Evolutionary conservation across 2,113 vertebrate species (phyloP).

Genomic region (Poecile atricapillus): DNA sequence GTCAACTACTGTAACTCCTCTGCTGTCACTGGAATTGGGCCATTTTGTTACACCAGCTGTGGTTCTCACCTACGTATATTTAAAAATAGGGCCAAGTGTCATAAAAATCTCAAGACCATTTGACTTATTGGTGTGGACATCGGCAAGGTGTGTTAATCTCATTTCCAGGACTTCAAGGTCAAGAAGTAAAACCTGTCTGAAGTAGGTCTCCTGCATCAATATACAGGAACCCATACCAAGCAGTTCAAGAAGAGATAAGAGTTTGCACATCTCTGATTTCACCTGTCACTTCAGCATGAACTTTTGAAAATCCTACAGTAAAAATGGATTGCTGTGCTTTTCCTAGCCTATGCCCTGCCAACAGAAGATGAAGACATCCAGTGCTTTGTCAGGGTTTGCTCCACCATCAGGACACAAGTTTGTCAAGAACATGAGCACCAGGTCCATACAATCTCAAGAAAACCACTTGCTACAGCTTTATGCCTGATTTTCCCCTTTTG

Average conservation of each 20-base stretch:
- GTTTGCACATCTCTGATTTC: background rate
- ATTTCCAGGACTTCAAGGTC: background rate
- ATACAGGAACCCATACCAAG: background rate
- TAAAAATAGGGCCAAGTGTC: slow-evolving; percentile 24
- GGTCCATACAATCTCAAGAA: background rate
- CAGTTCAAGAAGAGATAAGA: background rate
- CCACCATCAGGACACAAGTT: background rate
- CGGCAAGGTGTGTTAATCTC: background rate
- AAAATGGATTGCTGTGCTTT: background rate
- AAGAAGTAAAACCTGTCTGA: background rate
- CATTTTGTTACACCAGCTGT: slow-evolving; percentile 6
- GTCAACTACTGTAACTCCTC: background rate
- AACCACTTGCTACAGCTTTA: background rate
- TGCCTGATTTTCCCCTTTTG: background rate
- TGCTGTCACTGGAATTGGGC: background rate
- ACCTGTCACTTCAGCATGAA: background rate
- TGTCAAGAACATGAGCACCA: background rate
- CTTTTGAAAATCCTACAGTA: background rate
- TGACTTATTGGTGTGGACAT: background rate
- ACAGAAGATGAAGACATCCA: background rate
- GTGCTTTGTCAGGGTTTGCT: background rate
- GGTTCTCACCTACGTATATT: background rate
- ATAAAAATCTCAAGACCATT: background rate
- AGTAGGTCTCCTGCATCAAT: background rate
- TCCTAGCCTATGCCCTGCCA: background rate